Percentiles rank a stretch among this genome's conserved stretches.
Evolutionary conservation across 2,888 invertebrate species (phyloP).

Genomic region (Melieria crassipennis): DNA sequence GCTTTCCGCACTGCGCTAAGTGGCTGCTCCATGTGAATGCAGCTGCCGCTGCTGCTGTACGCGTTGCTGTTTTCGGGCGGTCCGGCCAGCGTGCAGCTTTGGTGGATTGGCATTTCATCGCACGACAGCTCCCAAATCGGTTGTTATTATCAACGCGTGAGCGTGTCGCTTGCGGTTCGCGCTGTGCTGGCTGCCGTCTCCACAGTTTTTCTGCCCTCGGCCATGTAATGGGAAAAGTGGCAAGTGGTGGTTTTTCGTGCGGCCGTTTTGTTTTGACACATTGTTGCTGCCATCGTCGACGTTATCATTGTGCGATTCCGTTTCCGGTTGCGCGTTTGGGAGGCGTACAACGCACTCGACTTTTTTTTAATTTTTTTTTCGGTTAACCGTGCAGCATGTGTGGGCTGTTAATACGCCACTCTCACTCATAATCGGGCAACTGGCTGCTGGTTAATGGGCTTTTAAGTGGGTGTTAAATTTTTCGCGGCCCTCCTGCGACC

Average conservation of each 20-base stretch:
- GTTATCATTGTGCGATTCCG: slow-evolving; percentile 40
- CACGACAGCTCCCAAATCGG: slow-evolving; percentile 53
- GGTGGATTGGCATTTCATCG: slow-evolving; percentile 51
- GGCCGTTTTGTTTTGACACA: slow-evolving; percentile 22
- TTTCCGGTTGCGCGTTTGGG: slow-evolving; percentile 35
- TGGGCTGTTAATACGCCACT: slow-evolving; percentile 3
- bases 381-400: background rate
- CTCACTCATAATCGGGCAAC: slow-evolving; percentile 15
- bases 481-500: slow-evolving; percentile 33
- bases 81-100: slow-evolving; percentile 44
- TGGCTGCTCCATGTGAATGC: slow-evolving; percentile 34
- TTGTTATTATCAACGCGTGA: slow-evolving; percentile 43
- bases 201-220: too few species aligned
- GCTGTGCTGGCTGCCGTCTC: background rate
- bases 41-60: slow-evolving; percentile 31
- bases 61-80: slow-evolving; percentile 45
- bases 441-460: slow-evolving; percentile 43
- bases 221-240: slow-evolving; percentile 35
- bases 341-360: slow-evolving; percentile 15
- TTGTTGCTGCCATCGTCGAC: slow-evolving; percentile 19
- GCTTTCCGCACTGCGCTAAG: slow-evolving; percentile 19
- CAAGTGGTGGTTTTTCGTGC: slow-evolving; percentile 29
- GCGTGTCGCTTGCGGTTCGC: slow-evolving; percentile 38
- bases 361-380: slow-evolving; percentile 7
- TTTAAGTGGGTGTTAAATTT: slow-evolving; percentile 49